Conservation (phyloP, 1,140 invertebrate species). For the Probaryconus sp. region DNA sequence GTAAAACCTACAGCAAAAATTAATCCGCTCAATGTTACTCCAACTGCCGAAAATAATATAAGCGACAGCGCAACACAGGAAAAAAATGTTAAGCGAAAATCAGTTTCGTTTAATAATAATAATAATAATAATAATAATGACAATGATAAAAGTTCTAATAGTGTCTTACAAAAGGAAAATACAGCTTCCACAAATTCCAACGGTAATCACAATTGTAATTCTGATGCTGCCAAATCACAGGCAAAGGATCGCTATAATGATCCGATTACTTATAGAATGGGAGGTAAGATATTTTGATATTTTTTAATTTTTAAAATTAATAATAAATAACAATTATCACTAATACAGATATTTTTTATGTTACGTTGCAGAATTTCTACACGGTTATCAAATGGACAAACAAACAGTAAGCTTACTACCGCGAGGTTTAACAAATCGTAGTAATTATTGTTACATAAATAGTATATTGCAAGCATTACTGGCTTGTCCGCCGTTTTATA, state of each 20-base stretch:
- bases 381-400: slow-evolving; percentile 86
- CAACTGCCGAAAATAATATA: slow-evolving; percentile 27
- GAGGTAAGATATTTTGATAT: slow-evolving; percentile 78
- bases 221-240: not conserved
- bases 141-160: not conserved
- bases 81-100: slow-evolving; percentile 11
- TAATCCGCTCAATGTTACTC: slow-evolving; percentile 41
- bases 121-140: slow-evolving; percentile 6
- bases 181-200: slow-evolving; percentile 5
- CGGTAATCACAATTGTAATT: slow-evolving; percentile 14
- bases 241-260: slow-evolving; percentile 74
- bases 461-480: slow-evolving; percentile 93
- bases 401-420: slow-evolving; percentile 87
- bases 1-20: slow-evolving; percentile 55
- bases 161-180: slow-evolving; percentile 10
- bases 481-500: slow-evolving; percentile 95
- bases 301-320: not conserved
- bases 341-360: slow-evolving; percentile 4
- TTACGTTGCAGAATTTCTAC: slow-evolving; percentile 83
- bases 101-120: not conserved
- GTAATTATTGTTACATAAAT: slow-evolving; percentile 98
- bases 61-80: not conserved
- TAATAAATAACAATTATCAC: not conserved
- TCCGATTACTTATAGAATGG: slow-evolving; percentile 82
- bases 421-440: slow-evolving; percentile 92